These are phyloP conservation scores for Flabesymbios commensalis DNA, from an alignment of 2,888 invertebrate species.

Conservation along the genomic window DNA sequence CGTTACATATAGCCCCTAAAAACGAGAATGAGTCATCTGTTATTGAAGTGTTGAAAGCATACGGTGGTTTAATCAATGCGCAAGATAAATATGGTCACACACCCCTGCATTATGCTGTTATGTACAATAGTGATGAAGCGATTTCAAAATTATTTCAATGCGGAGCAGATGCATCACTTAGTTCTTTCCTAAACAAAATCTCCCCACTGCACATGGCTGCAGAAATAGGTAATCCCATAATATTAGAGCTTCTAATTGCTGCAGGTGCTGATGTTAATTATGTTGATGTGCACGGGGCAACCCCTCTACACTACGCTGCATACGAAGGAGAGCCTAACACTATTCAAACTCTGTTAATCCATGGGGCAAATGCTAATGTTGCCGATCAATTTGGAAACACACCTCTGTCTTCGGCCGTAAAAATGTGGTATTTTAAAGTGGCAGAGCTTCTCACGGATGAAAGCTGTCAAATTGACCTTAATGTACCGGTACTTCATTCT, in stretches of 20 bases:
- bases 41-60: not conserved
- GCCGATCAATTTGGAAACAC: not conserved
- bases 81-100: not conserved
- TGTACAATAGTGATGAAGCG: not conserved
- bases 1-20: not conserved
- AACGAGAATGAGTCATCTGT: not conserved
- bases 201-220: not conserved
- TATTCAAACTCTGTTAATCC: not conserved
- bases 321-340: not conserved
- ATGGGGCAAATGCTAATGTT: not conserved
- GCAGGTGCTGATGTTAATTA: not conserved
- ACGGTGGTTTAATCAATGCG: not conserved
- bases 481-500: too few relatives aligned
- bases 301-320: not conserved
- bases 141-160: not conserved
- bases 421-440: too few relatives aligned
- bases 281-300: not conserved
- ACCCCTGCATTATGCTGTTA: not conserved
- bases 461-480: too few relatives aligned
- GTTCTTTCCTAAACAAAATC: not conserved
- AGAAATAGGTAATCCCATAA: not conserved
- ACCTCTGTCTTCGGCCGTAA: not conserved
- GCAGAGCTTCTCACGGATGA: too few relatives aligned
- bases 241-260: not conserved
- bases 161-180: not conserved